Evolutionary conservation across 2,888 invertebrate species (phyloP).

Genomic region (Callinectes sapidus): DNA sequence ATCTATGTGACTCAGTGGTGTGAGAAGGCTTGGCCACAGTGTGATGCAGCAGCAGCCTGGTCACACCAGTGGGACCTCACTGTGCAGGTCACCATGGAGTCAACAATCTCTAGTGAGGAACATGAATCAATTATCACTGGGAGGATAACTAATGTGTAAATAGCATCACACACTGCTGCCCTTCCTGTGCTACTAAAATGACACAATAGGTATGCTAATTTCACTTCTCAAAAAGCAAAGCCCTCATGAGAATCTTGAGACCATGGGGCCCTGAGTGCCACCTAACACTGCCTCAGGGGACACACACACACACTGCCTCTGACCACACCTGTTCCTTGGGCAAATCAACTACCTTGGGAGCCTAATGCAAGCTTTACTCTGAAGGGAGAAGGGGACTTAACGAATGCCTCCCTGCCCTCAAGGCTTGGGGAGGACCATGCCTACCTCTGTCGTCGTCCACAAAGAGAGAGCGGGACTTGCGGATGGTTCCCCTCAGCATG

Average conservation of each 20-base stretch:
- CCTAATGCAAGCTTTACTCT: background rate
- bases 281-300: background rate
- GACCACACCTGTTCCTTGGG: background rate
- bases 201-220: too few species aligned
- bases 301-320: background rate
- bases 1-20: background rate
- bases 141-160: background rate
- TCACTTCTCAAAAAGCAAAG: background rate
- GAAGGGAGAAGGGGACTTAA: background rate
- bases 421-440: background rate
- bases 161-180: background rate
- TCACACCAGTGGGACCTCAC: background rate
- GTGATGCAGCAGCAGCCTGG: background rate
- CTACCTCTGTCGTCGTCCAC: conserved; percentile 67
- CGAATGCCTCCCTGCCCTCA: background rate
- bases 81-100: background rate
- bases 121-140: background rate
- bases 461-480: conserved; percentile 72
- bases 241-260: background rate
- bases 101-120: background rate
- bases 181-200: background rate
- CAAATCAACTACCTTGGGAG: background rate
- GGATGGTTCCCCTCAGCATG: conserved; percentile 74
- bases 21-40: background rate
- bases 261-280: background rate